phyloP scores from a whole-genome alignment of 1,140 invertebrate species.

The Ridgeia piscesae region DNA sequence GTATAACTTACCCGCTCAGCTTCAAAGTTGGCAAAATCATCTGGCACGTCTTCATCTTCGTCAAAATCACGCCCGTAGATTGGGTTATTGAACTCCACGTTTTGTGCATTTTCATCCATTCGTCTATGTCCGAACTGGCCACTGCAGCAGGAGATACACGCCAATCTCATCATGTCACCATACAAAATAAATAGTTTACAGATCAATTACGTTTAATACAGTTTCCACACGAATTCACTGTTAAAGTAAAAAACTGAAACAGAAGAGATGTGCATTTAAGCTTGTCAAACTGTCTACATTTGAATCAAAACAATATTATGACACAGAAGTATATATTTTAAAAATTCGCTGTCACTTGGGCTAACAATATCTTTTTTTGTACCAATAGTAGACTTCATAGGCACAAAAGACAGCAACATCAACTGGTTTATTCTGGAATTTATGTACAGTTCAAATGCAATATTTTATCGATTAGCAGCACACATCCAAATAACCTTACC shows the following conservation, averaged over 20 bases:
- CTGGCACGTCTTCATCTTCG: conserved; percentile 60
- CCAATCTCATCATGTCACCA: no score
- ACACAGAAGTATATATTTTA: neutral
- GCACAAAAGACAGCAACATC: neutral
- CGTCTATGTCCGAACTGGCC: conserved; percentile 75
- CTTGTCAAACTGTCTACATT: neutral
- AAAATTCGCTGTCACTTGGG: no score
- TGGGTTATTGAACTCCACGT: conserved; percentile 79
- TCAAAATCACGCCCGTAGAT: conserved; percentile 73
- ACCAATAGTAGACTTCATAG: neutral
- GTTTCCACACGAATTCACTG: neutral
- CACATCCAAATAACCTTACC: neutral
- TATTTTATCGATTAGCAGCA: neutral
- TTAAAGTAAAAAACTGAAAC: conserved; percentile 9
- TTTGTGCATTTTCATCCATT: conserved; percentile 69
- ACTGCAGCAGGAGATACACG: conserved; percentile 49
- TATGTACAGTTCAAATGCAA: neutral
- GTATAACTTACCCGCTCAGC: neutral
- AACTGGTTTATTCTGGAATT: neutral
- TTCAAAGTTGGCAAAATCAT: conserved; percentile 16
- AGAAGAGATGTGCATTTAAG: no score
- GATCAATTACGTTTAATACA: neutral
- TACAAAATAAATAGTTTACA: conserved; percentile 31
- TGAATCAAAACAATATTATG: neutral
- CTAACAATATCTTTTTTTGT: no score